Evolutionary conservation across 2,113 vertebrate species (phyloP).

Genomic region (Nestor notabilis): DNA sequence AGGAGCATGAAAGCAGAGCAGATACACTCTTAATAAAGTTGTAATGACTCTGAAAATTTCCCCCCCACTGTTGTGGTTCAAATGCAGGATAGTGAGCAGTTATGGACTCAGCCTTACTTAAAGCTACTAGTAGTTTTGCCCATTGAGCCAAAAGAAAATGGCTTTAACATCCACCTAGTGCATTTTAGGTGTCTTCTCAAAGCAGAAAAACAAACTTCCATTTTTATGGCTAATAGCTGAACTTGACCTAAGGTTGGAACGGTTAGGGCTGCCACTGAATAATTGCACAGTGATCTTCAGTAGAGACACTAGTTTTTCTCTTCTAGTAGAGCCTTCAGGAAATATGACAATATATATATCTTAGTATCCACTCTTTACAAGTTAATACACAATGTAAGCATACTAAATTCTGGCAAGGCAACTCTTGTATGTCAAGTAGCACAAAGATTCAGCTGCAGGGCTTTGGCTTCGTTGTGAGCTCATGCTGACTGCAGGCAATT

Average conservation of each 20-base stretch:
- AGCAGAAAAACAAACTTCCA: not conserved
- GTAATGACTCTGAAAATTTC: not conserved
- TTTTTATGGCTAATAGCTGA: not conserved
- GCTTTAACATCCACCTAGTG: not conserved
- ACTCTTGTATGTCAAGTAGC: not conserved
- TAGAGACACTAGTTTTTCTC: not conserved
- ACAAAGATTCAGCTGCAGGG: not conserved
- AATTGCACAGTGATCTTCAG: not conserved
- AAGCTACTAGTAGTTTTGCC: not conserved
- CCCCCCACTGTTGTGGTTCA: not conserved
- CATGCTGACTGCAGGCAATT: not conserved
- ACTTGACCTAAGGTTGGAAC: not conserved
- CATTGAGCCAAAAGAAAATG: not conserved
- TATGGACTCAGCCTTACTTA: not conserved
- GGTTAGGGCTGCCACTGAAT: not conserved
- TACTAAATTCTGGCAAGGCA: not conserved
- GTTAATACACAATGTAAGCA: not conserved
- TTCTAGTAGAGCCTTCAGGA: not conserved
- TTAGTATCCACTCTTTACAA: not conserved
- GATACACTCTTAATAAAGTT: not conserved
- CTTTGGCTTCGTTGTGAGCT: not conserved
- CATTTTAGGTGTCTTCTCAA: not conserved
- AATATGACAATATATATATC: not conserved
- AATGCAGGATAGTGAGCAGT: not conserved
- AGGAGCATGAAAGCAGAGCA: not conserved